These are phyloP conservation scores for Umimayanthus chanpuru DNA, from an alignment of 92 coral and sea anemone genomes.

Conservation along the genomic window DNA sequence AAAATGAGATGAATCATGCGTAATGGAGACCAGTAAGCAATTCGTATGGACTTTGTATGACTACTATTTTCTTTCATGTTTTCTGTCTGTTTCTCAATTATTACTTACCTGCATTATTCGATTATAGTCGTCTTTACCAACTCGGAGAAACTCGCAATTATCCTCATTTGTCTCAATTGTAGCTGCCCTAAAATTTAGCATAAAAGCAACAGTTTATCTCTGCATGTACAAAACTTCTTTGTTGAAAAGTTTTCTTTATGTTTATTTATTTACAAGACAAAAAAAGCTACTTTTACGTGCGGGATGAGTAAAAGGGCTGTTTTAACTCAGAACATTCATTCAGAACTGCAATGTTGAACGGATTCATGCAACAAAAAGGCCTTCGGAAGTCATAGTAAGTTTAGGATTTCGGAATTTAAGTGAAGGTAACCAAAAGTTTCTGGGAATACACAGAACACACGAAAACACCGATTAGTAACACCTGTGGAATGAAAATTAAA, in stretches of 20 bases:
- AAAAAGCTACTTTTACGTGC: not conserved
- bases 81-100: not conserved
- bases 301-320: not conserved
- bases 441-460: no score
- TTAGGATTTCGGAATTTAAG: no score
- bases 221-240: no score
- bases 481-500: no score
- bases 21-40: not conserved
- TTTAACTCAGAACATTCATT: not conserved
- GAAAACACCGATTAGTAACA: no score
- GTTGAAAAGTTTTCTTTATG: no score
- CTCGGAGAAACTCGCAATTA: constrained; percentile 66
- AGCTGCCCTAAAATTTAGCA: constrained; percentile 62
- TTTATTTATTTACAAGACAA: no score
- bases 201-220: not conserved
- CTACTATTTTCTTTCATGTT: not conserved
- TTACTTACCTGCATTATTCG: constrained; percentile 70
- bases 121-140: constrained; percentile 76
- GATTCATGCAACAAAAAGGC: no score
- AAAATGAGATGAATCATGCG: not conserved
- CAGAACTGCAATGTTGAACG: not conserved
- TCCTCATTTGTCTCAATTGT: constrained; percentile 80
- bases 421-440: no score
- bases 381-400: not conserved
- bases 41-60: not conserved